Base-by-base conservation (phyloP, 2,113 vertebrate genomes). In the Pteronura brasiliensis region DNA sequence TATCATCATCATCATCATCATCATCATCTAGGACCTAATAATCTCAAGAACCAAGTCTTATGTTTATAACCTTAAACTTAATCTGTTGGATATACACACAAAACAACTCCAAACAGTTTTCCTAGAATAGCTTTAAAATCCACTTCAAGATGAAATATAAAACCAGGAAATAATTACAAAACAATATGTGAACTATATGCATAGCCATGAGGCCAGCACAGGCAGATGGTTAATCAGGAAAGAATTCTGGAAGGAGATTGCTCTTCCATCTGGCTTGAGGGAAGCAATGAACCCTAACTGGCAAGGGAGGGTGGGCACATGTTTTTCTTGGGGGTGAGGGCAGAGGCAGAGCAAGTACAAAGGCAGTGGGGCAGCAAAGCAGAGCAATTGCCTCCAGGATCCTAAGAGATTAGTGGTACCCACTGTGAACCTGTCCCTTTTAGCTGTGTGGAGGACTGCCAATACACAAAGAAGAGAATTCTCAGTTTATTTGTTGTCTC, bases 141-240 rank as follows among this genome's bases (percentile, higher is more conserved):
- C 21, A 77, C 65, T 90, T 92, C 20, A 67, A 81, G 67, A 96
- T 52, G 9, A 86, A 85, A 92, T 79, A 61, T 61, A 81, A 74
- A 84, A 47, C 29, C 52, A 90, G 49, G n/a, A 97, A 97, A 88
- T 86, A 90, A 91, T 88, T 84, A 42, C 61, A 92, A 74, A 80
- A 31, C 72, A 96, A 15, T 55, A 52, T 88, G 67, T 44, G 86
- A 88, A 88, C 71, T 71, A 13, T 52, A 27, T 44, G 34, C 52
- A 72, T 23, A 69, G 44, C 61, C 29, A 5, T 8, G 76, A 69
- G 76, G 81, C 29, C 83, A 77, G n/a, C 23, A 49, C 14, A 49
- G 47, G 55, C 67, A 39, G 88, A 34, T 67, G 80, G 74, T 57
- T 88, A 27, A 34, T 42, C 20, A 74, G 61, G 21, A 93, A 89